A percentile compares a stretch with the other conserved stretches of the same genome.
phyloP scores from a whole-genome alignment of 1,140 invertebrate species.

The Drosophila kohkoa region DNA sequence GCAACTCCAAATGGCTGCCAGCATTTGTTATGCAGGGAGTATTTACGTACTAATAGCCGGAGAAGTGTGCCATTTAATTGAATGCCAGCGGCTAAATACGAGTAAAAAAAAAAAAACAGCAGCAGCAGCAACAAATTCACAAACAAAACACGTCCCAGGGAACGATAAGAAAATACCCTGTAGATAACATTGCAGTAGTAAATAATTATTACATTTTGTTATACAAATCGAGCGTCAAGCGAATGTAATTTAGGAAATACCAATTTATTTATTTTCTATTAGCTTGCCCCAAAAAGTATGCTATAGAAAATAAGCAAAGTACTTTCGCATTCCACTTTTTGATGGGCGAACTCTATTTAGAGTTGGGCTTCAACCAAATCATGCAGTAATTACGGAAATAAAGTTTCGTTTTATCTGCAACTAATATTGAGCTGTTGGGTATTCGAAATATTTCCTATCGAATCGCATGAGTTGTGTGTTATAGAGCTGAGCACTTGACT shows the following conservation, averaged over 20 bases:
- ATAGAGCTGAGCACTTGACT: slow-evolving; percentile 8
- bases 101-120: slow-evolving; percentile 1
- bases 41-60: slow-evolving; percentile 71
- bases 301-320: background rate
- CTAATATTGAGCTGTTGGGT: background rate
- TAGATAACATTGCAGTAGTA: too few relatives aligned
- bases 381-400: too few relatives aligned
- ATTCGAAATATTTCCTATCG: background rate
- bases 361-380: too few relatives aligned
- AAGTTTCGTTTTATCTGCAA: too few relatives aligned
- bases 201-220: too few relatives aligned
- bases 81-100: slow-evolving; percentile 59
- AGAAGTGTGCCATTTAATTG: slow-evolving; percentile 74
- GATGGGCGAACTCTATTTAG: too few relatives aligned
- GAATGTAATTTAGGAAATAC: too few relatives aligned
- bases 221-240: too few relatives aligned
- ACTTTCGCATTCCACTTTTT: too few relatives aligned
- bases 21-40: slow-evolving; percentile 54
- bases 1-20: slow-evolving; percentile 43
- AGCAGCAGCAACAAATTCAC: background rate
- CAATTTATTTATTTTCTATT: background rate
- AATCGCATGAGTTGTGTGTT: slow-evolving; percentile 7
- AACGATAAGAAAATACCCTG: slow-evolving; percentile 6
- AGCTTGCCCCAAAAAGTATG: background rate
- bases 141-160: background rate